Conservation (phyloP, 2,797 vertebrate genomes). For the Anguilla obscura region DNA sequence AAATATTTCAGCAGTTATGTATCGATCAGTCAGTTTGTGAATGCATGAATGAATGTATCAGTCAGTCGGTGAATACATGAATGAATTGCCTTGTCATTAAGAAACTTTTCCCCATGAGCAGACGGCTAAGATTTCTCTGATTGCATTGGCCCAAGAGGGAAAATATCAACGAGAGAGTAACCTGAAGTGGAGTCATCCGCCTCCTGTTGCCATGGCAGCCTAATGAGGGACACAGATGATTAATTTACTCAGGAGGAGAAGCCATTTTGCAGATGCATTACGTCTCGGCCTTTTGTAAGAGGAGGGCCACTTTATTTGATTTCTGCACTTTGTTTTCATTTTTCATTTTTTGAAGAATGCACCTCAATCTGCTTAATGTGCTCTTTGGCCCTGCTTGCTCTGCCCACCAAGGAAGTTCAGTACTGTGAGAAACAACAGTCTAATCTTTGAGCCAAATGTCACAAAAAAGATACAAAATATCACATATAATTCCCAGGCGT, state of each 20-base stretch:
- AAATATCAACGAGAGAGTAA: conserved; percentile 2
- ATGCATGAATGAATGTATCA: background rate
- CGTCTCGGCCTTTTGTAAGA: background rate
- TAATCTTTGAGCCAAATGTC: background rate
- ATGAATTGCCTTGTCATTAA: background rate
- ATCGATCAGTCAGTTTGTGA: background rate
- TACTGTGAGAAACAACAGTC: background rate
- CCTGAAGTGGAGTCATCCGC: background rate
- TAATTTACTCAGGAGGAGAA: conserved; percentile 13
- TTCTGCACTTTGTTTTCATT: conserved; percentile 10
- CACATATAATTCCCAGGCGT: background rate
- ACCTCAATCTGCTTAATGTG: conserved; percentile 2
- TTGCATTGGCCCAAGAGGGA: background rate
- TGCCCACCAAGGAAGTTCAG: background rate
- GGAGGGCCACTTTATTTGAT: conserved; percentile 9
- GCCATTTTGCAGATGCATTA: background rate
- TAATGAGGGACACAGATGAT: conserved; percentile 24
- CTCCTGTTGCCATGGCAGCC: background rate
- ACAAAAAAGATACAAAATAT: background rate
- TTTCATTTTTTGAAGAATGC: background rate
- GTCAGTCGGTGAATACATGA: background rate
- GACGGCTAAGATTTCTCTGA: background rate
- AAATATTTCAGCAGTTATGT: background rate
- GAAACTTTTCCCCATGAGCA: background rate
- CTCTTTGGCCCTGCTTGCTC: background rate